Evolutionary conservation across 1,140 invertebrate genomes (phyloP).

Genomic region (Forficula auricularia): DNA sequence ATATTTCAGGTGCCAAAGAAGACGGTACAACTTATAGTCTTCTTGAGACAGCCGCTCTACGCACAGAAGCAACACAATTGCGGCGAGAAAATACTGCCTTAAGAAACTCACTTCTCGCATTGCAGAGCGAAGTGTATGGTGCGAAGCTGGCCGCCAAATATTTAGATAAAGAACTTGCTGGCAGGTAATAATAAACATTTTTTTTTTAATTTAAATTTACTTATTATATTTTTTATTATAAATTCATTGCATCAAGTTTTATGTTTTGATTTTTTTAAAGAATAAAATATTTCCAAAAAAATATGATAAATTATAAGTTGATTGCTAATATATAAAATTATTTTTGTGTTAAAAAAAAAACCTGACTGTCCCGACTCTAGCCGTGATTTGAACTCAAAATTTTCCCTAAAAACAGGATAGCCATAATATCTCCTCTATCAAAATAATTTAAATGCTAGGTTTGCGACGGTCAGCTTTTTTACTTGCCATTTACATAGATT

Average conservation of each 20-base stretch:
- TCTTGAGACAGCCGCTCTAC: conserved; percentile 28
- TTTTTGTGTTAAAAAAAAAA: too few relatives aligned
- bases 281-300: neutral
- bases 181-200: conserved; percentile 31
- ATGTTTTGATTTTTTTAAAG: neutral
- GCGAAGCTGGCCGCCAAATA: conserved; percentile 69
- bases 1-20: neutral
- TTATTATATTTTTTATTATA: neutral
- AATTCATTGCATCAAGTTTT: neutral
- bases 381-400: too few relatives aligned
- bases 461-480: too few relatives aligned
- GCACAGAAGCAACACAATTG: conserved; percentile 46
- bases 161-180: conserved; percentile 69
- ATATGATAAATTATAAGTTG: neutral
- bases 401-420: too few relatives aligned
- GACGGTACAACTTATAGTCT: conserved; percentile 19
- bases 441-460: too few relatives aligned
- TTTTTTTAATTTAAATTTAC: neutral
- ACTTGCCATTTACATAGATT: too few relatives aligned
- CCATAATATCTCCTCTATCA: too few relatives aligned
- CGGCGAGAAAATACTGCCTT: conserved; percentile 51
- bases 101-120: conserved; percentile 44
- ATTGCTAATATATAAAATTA: neutral
- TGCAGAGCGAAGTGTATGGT: conserved; percentile 68
- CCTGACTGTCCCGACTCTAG: too few relatives aligned